Evolutionary conservation across 2,113 vertebrate genomes (phyloP).

Genomic region (Corythornis cristatus): DNA sequence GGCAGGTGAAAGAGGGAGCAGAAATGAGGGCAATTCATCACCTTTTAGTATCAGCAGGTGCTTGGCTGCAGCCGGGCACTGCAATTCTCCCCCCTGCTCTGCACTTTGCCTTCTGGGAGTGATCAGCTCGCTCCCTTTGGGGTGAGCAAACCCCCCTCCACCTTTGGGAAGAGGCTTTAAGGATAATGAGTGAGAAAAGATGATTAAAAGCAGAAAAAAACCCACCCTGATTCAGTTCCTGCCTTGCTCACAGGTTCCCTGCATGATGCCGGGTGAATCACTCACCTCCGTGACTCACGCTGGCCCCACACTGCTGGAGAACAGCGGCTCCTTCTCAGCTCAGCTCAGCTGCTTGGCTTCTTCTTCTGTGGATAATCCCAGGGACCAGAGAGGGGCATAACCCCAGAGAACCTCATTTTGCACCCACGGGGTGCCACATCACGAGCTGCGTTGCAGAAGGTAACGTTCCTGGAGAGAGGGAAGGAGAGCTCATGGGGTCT

Average conservation of each 20-base stretch:
- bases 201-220: neutral
- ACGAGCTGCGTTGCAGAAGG: neutral
- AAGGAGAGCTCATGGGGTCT: neutral
- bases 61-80: neutral
- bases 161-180: neutral
- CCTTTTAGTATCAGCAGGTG: neutral
- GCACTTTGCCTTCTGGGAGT: neutral
- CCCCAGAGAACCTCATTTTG: rapidly evolving
- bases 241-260: neutral
- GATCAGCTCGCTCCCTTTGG: neutral
- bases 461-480: neutral
- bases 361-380: rapidly evolving
- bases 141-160: neutral
- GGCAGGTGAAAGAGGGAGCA: neutral
- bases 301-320: rapidly evolving
- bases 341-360: rapidly evolving
- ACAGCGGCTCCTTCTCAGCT: neutral
- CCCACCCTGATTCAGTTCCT: neutral
- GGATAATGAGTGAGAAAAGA: neutral
- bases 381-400: neutral
- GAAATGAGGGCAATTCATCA: neutral
- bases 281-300: neutral
- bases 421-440: rapidly evolving
- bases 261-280: neutral
- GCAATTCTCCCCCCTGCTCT: neutral